Conservation (phyloP, 2,113 vertebrate genomes). For the Nothocercus nigrocapillus region DNA sequence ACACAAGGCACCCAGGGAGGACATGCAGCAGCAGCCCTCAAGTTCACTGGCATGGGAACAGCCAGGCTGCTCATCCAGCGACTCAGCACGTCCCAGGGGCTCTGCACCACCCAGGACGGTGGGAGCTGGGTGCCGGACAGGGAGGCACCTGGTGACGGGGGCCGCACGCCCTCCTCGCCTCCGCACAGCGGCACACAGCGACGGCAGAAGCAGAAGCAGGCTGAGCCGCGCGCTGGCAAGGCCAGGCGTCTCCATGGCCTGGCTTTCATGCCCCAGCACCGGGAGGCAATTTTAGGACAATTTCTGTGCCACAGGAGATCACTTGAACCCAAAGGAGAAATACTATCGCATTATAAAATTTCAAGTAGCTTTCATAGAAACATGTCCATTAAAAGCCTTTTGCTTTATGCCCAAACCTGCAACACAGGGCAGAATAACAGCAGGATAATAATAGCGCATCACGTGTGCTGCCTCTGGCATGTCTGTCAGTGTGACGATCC, state of each 20-base stretch:
- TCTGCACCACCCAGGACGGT: fast-evolving
- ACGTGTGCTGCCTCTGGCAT: fast-evolving
- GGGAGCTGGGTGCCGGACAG: background rate
- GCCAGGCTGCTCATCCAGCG: fast-evolving
- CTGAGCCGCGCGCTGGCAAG: background rate
- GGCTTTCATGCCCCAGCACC: background rate
- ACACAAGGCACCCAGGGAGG: fast-evolving
- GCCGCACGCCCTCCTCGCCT: fast-evolving
- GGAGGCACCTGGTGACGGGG: fast-evolving
- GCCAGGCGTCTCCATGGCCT: background rate
- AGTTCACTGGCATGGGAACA: background rate
- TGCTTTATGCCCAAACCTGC: background rate
- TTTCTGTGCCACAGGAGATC: fast-evolving
- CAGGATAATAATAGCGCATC: background rate
- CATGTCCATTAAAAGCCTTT: background rate
- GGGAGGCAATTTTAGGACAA: background rate
- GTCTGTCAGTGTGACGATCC: fast-evolving
- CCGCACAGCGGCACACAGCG: fast-evolving
- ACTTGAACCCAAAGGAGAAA: background rate
- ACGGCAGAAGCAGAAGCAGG: fast-evolving
- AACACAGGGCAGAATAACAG: fast-evolving
- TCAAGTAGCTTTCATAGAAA: background rate
- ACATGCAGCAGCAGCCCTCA: background rate
- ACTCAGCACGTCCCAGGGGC: background rate
- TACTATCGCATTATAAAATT: fast-evolving